Percentiles rank a stretch among this genome's conserved stretches.
These are phyloP conservation scores for Indicator maculatus DNA, from an alignment of 2,113 vertebrate species.

Conservation along the genomic window DNA sequence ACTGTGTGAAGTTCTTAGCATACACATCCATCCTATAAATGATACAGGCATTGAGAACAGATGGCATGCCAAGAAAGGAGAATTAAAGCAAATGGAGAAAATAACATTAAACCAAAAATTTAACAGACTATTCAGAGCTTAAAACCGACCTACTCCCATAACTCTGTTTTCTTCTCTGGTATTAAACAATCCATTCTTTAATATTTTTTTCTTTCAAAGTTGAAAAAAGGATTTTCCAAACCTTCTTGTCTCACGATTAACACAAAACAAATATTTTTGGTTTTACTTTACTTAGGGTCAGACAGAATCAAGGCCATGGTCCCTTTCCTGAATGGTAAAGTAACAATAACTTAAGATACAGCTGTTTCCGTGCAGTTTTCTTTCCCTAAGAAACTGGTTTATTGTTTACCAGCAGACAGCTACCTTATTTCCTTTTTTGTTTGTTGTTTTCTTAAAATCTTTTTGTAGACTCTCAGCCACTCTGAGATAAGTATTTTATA, in stretches of 20 bases:
- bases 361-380: background rate
- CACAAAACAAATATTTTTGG: background rate
- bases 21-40: conserved; percentile 5
- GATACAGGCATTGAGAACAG: conserved; percentile 5
- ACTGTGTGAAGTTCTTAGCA: background rate
- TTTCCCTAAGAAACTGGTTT: background rate
- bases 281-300: background rate
- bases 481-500: background rate
- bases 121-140: background rate
- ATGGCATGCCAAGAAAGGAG: conserved; percentile 8
- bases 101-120: conserved; percentile 11
- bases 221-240: background rate
- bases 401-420: background rate
- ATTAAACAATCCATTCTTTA: background rate
- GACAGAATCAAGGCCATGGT: background rate
- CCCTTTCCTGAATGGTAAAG: background rate
- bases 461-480: background rate
- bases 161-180: background rate
- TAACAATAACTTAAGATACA: background rate
- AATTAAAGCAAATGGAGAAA: conserved; percentile 14
- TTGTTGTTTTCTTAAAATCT: background rate
- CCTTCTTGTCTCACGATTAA: background rate
- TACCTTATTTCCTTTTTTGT: background rate
- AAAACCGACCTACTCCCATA: background rate
- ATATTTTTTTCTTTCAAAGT: background rate